A percentile compares a stretch with the other conserved stretches of the same genome.
These are phyloP conservation scores for Acrossocheilus fasciatus DNA, from an alignment of 2,797 vertebrate genomes.

Conservation along the genomic window DNA sequence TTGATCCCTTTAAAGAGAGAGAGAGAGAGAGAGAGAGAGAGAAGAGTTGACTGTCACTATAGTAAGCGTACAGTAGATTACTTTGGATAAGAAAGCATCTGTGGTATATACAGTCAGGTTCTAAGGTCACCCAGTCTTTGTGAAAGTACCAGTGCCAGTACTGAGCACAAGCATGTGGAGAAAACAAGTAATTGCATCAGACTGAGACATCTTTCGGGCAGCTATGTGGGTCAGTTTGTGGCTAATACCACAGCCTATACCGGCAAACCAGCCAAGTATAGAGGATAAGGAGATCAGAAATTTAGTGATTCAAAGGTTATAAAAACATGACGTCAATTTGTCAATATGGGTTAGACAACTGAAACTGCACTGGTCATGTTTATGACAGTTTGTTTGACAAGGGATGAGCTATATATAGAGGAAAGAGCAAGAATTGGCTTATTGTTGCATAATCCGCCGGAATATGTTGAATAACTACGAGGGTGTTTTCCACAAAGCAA, in stretches of 20 bases:
- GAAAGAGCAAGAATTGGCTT: constrained; percentile 35
- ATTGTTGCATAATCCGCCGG: constrained; percentile 41
- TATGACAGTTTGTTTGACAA: constrained; percentile 22
- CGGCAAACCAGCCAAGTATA: background rate
- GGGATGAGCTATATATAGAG: constrained; percentile 25
- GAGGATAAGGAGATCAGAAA: background rate
- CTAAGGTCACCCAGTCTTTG: constrained; percentile 5
- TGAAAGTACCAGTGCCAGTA: background rate
- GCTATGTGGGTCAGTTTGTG: background rate
- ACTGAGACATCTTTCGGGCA: background rate
- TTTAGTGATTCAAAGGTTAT: constrained; percentile 15
- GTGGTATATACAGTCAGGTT: background rate
- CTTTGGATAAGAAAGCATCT: background rate
- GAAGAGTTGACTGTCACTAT: background rate
- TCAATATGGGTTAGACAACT: constrained; percentile 9
- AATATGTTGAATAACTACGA: constrained; percentile 53
- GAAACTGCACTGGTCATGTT: constrained; percentile 53
- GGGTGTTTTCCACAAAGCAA: constrained; percentile 50
- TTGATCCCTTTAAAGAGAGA: background rate
- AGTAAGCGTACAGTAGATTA: background rate
- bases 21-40: too few relatives aligned
- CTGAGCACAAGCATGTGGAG: background rate
- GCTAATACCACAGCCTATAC: background rate
- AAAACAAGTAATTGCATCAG: background rate
- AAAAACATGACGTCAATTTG: constrained; percentile 30